phyloP scores from a whole-genome alignment of 1,140 invertebrate genomes.

The Subanguina moxae region DNA sequence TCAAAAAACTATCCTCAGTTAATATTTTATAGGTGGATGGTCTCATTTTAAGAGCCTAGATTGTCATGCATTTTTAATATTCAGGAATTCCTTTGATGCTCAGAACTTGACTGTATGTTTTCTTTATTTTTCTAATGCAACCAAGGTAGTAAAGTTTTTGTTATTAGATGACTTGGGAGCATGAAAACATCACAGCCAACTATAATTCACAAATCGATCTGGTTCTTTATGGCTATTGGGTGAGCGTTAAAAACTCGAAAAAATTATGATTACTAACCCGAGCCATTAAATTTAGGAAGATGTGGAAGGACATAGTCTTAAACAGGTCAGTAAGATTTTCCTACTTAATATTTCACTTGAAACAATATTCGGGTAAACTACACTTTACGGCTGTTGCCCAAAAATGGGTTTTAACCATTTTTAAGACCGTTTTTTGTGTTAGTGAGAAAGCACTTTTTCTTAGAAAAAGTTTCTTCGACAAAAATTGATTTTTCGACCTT shows the following conservation, averaged over 20 bases:
- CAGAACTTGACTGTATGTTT: slow-evolving; percentile 25
- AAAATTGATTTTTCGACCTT: too few relatives aligned
- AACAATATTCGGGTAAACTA: too few relatives aligned
- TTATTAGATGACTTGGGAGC: slow-evolving; percentile 34
- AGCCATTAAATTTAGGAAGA: slow-evolving; percentile 27
- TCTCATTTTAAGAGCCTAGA: too few relatives aligned
- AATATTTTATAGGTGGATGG: too few relatives aligned
- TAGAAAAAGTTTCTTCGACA: too few relatives aligned
- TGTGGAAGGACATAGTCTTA: slow-evolving; percentile 37
- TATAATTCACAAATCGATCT: slow-evolving; percentile 37
- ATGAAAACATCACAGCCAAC: slow-evolving; percentile 43
- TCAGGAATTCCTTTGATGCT: slow-evolving; percentile 35
- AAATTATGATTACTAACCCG: neutral
- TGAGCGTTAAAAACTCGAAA: neutral
- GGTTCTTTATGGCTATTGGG: slow-evolving; percentile 39
- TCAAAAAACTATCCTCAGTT: too few relatives aligned
- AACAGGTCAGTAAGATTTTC: slow-evolving; percentile 19
- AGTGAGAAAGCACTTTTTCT: too few relatives aligned
- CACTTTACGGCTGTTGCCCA: too few relatives aligned
- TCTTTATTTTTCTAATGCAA: neutral
- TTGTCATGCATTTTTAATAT: too few relatives aligned
- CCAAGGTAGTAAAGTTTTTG: neutral
- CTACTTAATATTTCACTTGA: too few relatives aligned
- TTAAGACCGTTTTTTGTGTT: too few relatives aligned
- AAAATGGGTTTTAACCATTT: too few relatives aligned